Base-by-base conservation (phyloP, 2,888 invertebrate species). In the Bombylius discolor region DNA sequence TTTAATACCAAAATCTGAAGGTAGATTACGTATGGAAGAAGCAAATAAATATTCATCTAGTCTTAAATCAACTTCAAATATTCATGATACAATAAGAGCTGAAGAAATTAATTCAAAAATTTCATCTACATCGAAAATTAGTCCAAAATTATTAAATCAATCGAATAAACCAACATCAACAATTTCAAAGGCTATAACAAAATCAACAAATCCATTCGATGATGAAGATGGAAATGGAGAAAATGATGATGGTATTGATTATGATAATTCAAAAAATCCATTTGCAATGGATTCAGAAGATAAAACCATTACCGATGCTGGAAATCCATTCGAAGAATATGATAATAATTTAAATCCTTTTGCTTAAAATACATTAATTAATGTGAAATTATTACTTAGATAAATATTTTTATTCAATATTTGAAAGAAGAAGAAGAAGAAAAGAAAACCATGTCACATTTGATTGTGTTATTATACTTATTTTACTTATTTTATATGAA, bases 271-370 rank as follows among this genome's bases (percentile, higher is more conserved):
- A 0, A 82, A 81, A 63, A 85, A 85, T 70, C 85, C 85, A 0
- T 85, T 85, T 65, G 78, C 75, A 0, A 77, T 77, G n/a, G 80
- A 78, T 23, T 23, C 23, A 11, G 60, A 59, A 52, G 60, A 60
- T 23, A 47, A 53, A 8, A 58, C 56, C 56, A 55, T 53, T n/a
- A n/a, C 57, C 0, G 53, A 49, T 34, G 31, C 32, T 23, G 34
- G 33, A 9, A 82, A 81, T 65, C 81, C 83, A 9, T 80, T 81
- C 62, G 77, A 78, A 60, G 83, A 86, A 67, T 87, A 87, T 67
- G 87, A 89, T 72, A 83, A 81, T 63, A 85, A 84, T 71, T 76
- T 85, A 54, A 88, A 89, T 71, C 88, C 87, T 4, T 89, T 88
- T 69, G 62, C 50, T 47, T 55, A 55, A 49, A 47, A 45, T 36